phyloP scores from a whole-genome alignment of 2,113 vertebrate genomes.

The Sander vitreus region DNA sequence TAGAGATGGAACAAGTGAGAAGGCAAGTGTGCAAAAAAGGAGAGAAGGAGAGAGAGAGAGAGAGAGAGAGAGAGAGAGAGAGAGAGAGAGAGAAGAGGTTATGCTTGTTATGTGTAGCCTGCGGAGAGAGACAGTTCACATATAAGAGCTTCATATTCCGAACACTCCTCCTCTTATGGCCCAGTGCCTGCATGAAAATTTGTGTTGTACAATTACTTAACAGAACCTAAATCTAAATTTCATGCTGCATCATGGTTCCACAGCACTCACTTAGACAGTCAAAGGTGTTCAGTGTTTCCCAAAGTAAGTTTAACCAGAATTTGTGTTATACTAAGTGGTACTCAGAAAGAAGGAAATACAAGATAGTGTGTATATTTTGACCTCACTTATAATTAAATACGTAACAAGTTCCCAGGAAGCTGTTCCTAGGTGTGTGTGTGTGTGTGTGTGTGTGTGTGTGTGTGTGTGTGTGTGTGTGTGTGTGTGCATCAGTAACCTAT shows the following conservation, averaged over 20 bases:
- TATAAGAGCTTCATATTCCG: slow-evolving; percentile 51
- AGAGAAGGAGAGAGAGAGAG: slow-evolving; percentile 19
- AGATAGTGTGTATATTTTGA: neutral
- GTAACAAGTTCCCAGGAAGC: neutral
- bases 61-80: slow-evolving; percentile 4
- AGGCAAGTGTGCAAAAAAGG: neutral
- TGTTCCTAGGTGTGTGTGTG: neutral
- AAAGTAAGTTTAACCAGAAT: neutral
- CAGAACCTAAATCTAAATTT: neutral
- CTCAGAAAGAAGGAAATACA: neutral
- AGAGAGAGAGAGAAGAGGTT: slow-evolving; percentile 31
- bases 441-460: neutral
- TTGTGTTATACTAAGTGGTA: neutral
- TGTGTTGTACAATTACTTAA: neutral
- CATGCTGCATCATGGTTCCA: neutral
- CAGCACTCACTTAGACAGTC: neutral
- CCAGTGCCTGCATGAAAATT: slow-evolving; percentile 11
- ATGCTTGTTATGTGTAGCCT: slow-evolving; percentile 52
- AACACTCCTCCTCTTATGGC: slow-evolving; percentile 46
- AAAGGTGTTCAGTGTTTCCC: neutral
- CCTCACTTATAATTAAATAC: neutral
- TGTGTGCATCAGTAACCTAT: neutral
- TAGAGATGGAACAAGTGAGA: slow-evolving; percentile 5
- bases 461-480: neutral
- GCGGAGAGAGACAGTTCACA: slow-evolving; percentile 37